phyloP scores from a whole-genome alignment of 2,113 vertebrate genomes.

The Uria lomvia region DNA sequence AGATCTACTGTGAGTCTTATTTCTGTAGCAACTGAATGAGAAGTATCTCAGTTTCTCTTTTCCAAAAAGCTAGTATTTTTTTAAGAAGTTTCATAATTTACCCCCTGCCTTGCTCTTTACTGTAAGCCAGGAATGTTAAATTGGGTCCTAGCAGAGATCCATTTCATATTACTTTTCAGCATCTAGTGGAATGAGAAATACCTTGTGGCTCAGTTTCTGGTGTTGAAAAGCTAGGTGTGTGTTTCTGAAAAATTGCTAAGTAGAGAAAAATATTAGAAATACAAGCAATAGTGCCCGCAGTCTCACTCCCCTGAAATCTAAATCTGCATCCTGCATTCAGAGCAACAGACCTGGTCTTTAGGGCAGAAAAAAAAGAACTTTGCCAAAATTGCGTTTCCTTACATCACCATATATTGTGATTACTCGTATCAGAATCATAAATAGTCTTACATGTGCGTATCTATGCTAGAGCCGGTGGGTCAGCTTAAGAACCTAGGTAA shows the following conservation, averaged over 20 bases:
- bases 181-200: not conserved
- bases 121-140: not conserved
- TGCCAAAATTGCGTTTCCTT: not conserved
- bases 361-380: not conserved
- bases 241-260: not conserved
- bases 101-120: not conserved
- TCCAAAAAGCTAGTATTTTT: not conserved
- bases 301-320: not conserved
- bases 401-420: not conserved
- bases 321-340: not conserved
- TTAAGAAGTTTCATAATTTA: not conserved
- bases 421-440: not conserved
- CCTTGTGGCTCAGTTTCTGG: not conserved
- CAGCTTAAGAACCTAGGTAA: not conserved
- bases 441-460: not conserved
- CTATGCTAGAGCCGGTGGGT: not conserved
- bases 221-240: not conserved
- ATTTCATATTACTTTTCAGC: not conserved
- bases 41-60: not conserved
- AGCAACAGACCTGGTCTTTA: not conserved
- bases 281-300: not conserved
- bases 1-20: not conserved
- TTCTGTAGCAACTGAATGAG: not conserved
- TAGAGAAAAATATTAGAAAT: not conserved
- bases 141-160: not conserved